Percentiles rank a stretch among this genome's conserved stretches.
Conservation (phyloP, 2,797 vertebrate species). For the Acanthiza pusilla region DNA sequence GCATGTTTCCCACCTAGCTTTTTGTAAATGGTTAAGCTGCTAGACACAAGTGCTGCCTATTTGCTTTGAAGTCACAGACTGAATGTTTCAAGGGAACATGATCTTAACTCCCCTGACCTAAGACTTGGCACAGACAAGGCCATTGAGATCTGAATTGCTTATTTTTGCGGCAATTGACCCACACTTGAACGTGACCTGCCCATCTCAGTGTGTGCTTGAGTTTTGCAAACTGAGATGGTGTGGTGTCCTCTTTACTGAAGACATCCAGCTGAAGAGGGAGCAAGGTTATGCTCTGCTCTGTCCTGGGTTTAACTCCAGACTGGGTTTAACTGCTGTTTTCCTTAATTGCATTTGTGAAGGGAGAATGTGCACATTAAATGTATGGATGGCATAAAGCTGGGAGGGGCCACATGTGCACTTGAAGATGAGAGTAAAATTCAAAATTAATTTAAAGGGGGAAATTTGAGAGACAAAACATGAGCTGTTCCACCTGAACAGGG, state of each 20-base stretch:
- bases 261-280: background rate
- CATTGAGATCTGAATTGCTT: background rate
- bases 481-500: background rate
- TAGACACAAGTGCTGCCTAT: background rate
- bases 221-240: background rate
- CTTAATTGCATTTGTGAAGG: background rate
- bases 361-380: background rate
- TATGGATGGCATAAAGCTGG: background rate
- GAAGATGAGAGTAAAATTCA: background rate
- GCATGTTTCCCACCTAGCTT: background rate
- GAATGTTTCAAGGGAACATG: background rate
- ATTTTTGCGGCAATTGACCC: background rate
- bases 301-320: background rate
- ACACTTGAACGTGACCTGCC: background rate
- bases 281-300: background rate
- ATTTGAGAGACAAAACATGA: background rate
- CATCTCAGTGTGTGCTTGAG: background rate
- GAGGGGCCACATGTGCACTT: too few relatives aligned
- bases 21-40: background rate
- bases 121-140: background rate
- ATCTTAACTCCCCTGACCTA: background rate
- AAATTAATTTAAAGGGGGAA: background rate
- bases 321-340: background rate
- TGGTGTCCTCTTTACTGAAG: background rate
- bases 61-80: background rate